Conservation (phyloP, 2,888 invertebrate species). For the Scelioninae gen. 1 region DNA sequence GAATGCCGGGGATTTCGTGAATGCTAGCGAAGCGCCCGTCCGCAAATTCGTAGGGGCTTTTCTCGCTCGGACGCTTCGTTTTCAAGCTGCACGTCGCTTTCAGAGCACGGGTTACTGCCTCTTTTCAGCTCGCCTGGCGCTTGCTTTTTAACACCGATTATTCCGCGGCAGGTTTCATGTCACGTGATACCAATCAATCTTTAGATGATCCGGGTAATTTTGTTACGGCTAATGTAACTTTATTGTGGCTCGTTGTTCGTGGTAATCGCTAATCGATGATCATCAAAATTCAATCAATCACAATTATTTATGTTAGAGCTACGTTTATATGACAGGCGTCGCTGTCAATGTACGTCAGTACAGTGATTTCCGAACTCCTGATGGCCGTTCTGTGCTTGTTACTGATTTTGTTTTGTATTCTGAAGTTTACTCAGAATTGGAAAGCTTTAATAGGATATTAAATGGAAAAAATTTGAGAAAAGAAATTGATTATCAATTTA, state of each 20-base stretch:
- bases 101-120: no score
- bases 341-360: constrained; percentile 17
- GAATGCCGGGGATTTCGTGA: constrained; percentile 42
- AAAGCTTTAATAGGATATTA: no score
- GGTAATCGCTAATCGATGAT: constrained; percentile 57
- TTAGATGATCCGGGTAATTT: constrained; percentile 44
- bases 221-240: constrained; percentile 63
- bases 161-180: not conserved
- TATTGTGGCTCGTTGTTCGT: constrained; percentile 41
- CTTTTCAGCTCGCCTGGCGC: no score
- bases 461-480: no score
- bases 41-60: constrained; percentile 12
- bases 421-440: not conserved
- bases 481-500: no score
- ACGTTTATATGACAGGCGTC: constrained; percentile 32
- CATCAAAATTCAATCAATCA: constrained; percentile 64
- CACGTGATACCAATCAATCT: constrained; percentile 48
- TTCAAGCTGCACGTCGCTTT: no score
- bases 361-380: constrained; percentile 4
- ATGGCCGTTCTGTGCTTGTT: not conserved
- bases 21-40: constrained; percentile 5
- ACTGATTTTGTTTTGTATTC: not conserved
- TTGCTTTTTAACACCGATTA: constrained; percentile 11
- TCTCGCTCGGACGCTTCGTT: not conserved
- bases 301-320: constrained; percentile 41